Base-by-base conservation (phyloP, 2,888 invertebrate genomes). In the Drosophila acutilabella region DNA sequence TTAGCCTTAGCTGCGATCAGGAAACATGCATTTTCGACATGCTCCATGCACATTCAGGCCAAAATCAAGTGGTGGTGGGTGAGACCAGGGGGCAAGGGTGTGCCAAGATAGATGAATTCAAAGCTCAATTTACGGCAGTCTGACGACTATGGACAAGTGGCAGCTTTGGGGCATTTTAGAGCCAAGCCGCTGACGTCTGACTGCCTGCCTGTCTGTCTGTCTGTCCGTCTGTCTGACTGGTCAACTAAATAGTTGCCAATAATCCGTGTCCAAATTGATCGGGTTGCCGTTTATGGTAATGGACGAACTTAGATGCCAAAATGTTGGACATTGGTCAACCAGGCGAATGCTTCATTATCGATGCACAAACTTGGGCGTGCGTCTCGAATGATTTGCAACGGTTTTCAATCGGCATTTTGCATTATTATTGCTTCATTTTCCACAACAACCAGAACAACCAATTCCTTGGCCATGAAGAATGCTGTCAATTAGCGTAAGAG, bases 201-300 rank as follows among this genome's bases (percentile, higher is more conserved):
- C 51, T 61, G 53, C 18, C 41, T 38, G 44, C 10, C 41, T 33
- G 56, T 14, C 42, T 44, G 41, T 14, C 61, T 40, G 53, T 36
- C 33, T 44, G 38, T n/a, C 40, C 2, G 38, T 8, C 64, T 48
- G 40, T 48, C 48, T 40, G 60, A 5, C 59, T 58, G 71, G 66
- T 64, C 74, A 58, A 61, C 81, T 88, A 85, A 84, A 83, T 81
- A 80, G 82, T 81, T 82, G 75, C 81, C 87, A 88, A 89, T 90
- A 90, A 86, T 88, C 87, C 89, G 83, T 90, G 88, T 80, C 88
- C 87, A 89, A 87, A 88, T 83, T 81, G 88, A 82, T 80, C 82
- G 73, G 74, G 75, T 88, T 80, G 80, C 90, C 90, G 77, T 90
- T 89, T 91, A 91, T 88, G 90, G 90, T 81, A 88, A 90, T 87